These are phyloP conservation scores for Ramphastos sulfuratus DNA, from an alignment of 2,113 vertebrate genomes.

Conservation along the genomic window DNA sequence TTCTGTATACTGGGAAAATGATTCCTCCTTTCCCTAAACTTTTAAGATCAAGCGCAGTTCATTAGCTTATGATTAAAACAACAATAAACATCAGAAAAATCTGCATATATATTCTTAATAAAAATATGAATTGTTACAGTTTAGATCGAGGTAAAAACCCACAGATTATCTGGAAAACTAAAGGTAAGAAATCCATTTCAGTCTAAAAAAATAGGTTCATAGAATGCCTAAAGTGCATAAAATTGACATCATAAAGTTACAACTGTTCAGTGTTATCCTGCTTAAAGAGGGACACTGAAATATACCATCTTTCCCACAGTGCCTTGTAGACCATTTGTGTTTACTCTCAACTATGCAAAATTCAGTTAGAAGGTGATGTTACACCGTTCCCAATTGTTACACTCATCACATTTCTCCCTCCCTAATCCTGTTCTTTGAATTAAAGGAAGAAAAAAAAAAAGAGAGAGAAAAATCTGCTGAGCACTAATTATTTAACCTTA, in stretches of 20 bases:
- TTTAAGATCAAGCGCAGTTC: background rate
- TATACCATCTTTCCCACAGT: background rate
- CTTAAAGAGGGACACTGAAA: conserved; percentile 22
- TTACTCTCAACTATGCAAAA: conserved; percentile 59
- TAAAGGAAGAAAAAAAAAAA: background rate
- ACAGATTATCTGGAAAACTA: background rate
- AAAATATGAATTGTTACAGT: background rate
- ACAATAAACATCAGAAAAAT: background rate
- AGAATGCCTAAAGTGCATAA: background rate
- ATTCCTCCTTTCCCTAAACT: background rate
- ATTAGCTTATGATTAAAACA: background rate
- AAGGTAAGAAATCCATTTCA: conserved; percentile 6
- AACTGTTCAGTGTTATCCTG: conserved; percentile 9
- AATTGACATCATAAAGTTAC: conserved; percentile 19
- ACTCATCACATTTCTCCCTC: conserved; percentile 68
- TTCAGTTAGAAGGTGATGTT: conserved; percentile 38
- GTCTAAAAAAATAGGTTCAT: background rate
- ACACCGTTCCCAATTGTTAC: conserved; percentile 66
- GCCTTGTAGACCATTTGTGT: conserved; percentile 28
- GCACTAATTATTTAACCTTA: conserved; percentile 96
- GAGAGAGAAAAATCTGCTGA: conserved; percentile 75
- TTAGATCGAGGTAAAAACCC: background rate
- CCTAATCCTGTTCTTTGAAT: conserved; percentile 75
- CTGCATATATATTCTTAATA: background rate
- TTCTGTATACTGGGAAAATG: background rate